Conservation (phyloP, 1,140 invertebrate species). For the Lasioglossum albipes region DNA sequence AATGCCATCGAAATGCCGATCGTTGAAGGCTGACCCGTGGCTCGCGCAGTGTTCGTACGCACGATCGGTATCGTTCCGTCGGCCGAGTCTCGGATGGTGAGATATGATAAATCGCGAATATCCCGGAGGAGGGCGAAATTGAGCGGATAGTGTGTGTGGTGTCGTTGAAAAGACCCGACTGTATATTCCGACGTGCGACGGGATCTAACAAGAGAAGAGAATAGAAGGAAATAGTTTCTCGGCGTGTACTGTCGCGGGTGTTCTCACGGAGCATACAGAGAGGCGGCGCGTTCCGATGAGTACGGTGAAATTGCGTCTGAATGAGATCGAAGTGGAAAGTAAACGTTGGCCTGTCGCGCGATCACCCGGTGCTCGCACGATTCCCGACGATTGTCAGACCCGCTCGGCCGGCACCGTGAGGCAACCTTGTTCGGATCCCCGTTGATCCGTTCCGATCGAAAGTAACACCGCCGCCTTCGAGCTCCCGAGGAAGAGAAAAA, state of each 20-base stretch:
- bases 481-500: no score
- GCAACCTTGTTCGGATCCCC: background rate
- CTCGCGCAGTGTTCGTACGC: conserved; percentile 26
- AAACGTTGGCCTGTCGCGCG: conserved; percentile 19
- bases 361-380: background rate
- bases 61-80: conserved; percentile 26
- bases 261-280: background rate
- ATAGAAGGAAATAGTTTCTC: no score
- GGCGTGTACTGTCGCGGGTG: background rate
- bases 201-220: no score
- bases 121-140: conserved; percentile 17
- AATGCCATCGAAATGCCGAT: conserved; percentile 60
- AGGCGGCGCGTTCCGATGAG: background rate
- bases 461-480: background rate
- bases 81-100: conserved; percentile 45
- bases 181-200: background rate
- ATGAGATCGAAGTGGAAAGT: conserved; percentile 29
- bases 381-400: conserved; percentile 23
- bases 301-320: conserved; percentile 7
- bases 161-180: background rate
- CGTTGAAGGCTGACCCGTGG: conserved; percentile 39
- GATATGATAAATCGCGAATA: conserved; percentile 41
- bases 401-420: conserved; percentile 10
- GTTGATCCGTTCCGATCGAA: conserved; percentile 1
- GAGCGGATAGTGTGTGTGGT: conserved; percentile 20